Percentiles rank a stretch among this genome's conserved stretches.
phyloP scores from a whole-genome alignment of 2,888 invertebrate genomes.

The Hermodice carunculata region DNA sequence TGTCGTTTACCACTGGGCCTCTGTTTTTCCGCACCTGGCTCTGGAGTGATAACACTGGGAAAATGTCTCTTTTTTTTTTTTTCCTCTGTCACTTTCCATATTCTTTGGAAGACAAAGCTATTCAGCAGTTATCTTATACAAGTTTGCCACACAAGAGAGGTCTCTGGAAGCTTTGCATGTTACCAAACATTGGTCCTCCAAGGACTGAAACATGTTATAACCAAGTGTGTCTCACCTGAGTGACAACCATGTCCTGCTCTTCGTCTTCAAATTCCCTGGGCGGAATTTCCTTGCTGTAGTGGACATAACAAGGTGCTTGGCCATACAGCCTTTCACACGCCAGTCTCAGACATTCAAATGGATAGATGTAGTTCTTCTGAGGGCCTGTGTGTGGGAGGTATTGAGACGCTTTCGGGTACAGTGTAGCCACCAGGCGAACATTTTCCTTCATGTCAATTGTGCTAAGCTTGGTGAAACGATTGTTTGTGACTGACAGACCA shows the following conservation, averaged over 20 bases:
- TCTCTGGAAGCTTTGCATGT: too few species aligned
- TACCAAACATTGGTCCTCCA: too few species aligned
- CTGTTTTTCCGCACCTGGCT: too few species aligned
- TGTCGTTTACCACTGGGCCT: too few species aligned
- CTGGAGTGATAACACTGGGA: too few species aligned
- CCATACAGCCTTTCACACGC: constrained; percentile 57
- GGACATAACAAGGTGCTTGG: constrained; percentile 48
- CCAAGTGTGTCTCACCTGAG: constrained; percentile 36
- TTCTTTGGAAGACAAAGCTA: too few species aligned
- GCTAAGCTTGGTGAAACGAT: not conserved
- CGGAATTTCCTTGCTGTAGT: constrained; percentile 47
- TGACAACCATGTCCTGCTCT: constrained; percentile 38
- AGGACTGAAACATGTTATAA: too few species aligned
- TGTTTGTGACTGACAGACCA: constrained; percentile 6
- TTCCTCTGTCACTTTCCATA: too few species aligned
- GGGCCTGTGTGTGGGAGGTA: constrained; percentile 40
- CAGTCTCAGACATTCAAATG: constrained; percentile 50
- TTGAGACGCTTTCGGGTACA: constrained; percentile 43
- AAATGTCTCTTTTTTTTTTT: too few species aligned
- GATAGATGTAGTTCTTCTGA: constrained; percentile 39
- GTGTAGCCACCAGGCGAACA: constrained; percentile 47
- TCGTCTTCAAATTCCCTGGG: constrained; percentile 39
- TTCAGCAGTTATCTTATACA: too few species aligned
- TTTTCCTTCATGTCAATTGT: constrained; percentile 35
- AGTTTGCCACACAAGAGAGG: too few species aligned